These are phyloP conservation scores for Mormyrus iriodes DNA, from an alignment of 2,113 vertebrate genomes.

Conservation along the genomic window DNA sequence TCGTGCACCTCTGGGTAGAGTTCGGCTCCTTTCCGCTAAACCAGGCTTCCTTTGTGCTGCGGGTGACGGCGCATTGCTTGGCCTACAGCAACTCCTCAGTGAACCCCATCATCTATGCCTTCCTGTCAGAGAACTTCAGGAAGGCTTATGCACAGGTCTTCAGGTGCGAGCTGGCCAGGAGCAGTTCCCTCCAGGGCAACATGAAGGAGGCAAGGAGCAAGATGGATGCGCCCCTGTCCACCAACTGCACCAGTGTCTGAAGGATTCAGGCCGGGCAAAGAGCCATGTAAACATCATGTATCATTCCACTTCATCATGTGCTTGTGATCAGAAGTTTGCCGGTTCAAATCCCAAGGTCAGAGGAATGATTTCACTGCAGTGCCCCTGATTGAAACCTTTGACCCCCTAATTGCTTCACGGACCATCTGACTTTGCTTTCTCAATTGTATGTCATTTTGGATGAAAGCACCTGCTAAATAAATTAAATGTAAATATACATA, in stretches of 20 bases:
- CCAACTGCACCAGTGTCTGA: slow-evolving; percentile 89
- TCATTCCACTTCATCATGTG: background rate
- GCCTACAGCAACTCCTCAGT: slow-evolving; percentile 97
- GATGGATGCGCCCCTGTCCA: slow-evolving; percentile 74
- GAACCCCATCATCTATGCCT: slow-evolving; percentile 94
- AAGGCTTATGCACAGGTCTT: slow-evolving; percentile 95
- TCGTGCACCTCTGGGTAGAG: slow-evolving; percentile 89
- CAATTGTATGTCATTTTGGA: background rate
- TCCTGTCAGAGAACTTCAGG: slow-evolving; percentile 94
- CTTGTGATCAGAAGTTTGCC: background rate
- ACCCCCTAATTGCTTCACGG: background rate
- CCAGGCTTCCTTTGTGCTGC: slow-evolving; percentile 84
- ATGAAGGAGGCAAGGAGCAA: slow-evolving; percentile 73
- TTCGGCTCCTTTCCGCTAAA: slow-evolving; percentile 91
- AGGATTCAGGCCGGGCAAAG: background rate
- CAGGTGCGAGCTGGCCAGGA: slow-evolving; percentile 62
- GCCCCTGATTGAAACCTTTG: background rate
- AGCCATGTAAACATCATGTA: background rate
- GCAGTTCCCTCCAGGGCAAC: slow-evolving; percentile 56
- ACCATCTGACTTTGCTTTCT: background rate
- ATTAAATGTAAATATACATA: background rate
- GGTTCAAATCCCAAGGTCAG: background rate
- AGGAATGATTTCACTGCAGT: background rate
- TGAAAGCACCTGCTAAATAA: background rate
- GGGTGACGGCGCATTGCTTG: slow-evolving; percentile 85